These are phyloP conservation scores for Epizoanthus illoricatus DNA, from an alignment of 92 coral and sea anemone genomes.

Conservation along the genomic window DNA sequence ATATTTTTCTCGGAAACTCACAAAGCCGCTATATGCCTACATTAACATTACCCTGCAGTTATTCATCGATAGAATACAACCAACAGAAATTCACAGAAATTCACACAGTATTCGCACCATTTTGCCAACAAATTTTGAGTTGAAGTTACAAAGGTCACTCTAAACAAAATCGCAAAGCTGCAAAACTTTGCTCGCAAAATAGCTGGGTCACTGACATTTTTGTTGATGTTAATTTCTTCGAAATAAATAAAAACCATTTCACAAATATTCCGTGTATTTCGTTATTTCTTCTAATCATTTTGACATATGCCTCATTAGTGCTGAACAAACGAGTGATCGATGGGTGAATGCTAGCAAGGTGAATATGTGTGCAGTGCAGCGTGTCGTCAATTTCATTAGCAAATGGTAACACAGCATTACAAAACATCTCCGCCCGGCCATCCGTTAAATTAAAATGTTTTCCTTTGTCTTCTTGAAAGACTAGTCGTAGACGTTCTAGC, in stretches of 20 bases:
- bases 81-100: no score
- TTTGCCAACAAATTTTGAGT: no score
- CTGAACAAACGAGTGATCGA: background rate
- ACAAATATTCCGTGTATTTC: background rate
- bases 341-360: background rate
- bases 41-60: no score
- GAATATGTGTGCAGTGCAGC: background rate
- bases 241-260: background rate
- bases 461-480: conserved; percentile 20
- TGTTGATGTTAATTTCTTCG: background rate
- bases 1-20: no score
- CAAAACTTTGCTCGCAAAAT: no score
- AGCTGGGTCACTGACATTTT: background rate
- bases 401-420: background rate
- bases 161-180: no score
- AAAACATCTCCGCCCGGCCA: conserved; percentile 18
- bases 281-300: background rate
- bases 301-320: background rate
- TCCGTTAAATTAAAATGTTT: conserved; percentile 11
- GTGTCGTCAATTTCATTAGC: conserved; percentile 12
- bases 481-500: background rate
- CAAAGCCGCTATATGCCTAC: no score
- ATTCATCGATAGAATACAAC: no score
- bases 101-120: no score
- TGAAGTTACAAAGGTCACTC: no score